Base-by-base conservation (phyloP, 1,140 invertebrate genomes). In the Apis florea region DNA sequence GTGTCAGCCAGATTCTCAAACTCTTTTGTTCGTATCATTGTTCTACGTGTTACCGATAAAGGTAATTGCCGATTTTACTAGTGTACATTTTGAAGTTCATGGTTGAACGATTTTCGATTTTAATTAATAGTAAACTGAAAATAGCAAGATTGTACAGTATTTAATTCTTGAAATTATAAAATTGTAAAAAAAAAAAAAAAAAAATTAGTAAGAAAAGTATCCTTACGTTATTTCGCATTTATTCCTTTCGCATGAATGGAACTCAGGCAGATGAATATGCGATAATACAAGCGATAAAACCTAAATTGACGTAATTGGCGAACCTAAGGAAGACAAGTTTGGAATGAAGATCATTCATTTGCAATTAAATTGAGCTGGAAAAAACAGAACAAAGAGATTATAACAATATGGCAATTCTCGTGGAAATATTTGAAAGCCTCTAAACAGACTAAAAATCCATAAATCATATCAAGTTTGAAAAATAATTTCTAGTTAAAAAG, bases 1-100 rank as follows among this genome's bases (percentile, higher is more conserved):
- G 88, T 79, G 85, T 87, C 83, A 79, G 83, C 78, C 81, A 90
- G 82, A 90, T 90, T 88, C 87, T 76, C 84, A 70, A 74, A 84
- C 86, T 87, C 84, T 85, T 89, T 86, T 85, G 73, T 84, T 85
- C 80, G 70, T 79, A 74, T 69, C 59, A 24, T 51, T 56, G 59
- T 85, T 73, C 51, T 13, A 19, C 70, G 49, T 53, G 31, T 53
- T 24, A 77, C 72, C 85, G 49, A 87, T 80, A n/a, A 69, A 40
- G 31, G 54, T 47, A 54, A 80, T 31, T 51, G 19, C 13, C 1
- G 15, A 58, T 70, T 11, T 58, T 2, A 12, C 1, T 21, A 10
- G 0, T 9, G 12, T 10, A n/a, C 1, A 6, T 9, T n/a, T 31
- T 15, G 40, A 15, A 21, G 26, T 71, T 71, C 6, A 56, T n/a